phyloP scores from a whole-genome alignment of 2,113 vertebrate species.

The Notechis scutatus region DNA sequence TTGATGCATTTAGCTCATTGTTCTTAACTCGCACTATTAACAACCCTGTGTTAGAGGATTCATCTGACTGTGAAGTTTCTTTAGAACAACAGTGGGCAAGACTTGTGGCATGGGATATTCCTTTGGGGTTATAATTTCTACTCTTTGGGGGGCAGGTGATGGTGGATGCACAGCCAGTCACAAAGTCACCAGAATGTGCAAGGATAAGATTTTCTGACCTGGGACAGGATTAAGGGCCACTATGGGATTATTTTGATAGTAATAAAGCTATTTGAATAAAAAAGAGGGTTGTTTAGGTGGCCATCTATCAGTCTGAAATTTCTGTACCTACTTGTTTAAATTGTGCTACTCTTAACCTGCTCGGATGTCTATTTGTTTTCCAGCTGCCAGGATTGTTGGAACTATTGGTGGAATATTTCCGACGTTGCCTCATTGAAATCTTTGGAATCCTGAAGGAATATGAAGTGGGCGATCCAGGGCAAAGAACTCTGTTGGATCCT shows the following conservation, averaged over 20 bases:
- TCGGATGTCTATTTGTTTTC: conserved; percentile 33
- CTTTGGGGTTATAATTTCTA: not conserved
- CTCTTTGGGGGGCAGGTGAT: not conserved
- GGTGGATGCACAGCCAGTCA: not conserved
- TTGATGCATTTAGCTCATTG: not conserved
- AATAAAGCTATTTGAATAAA: not conserved
- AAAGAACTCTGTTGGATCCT: conserved; percentile 91
- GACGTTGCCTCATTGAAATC: conserved; percentile 97
- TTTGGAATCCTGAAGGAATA: conserved; percentile 97
- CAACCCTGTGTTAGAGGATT: not conserved
- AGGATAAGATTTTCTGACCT: not conserved
- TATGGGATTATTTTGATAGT: not conserved
- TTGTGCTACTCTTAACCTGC: conserved; percentile 38
- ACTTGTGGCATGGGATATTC: not conserved
- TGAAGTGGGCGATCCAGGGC: conserved; percentile 94
- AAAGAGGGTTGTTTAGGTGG: not conserved
- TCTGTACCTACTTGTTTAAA: rapidly evolving
- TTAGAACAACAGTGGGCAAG: not conserved
- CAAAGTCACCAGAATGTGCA: not conserved
- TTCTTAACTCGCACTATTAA: not conserved
- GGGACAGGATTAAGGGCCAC: not conserved
- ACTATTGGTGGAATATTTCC: conserved; percentile 95
- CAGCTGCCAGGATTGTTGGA: conserved; percentile 95
- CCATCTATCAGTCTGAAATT: not conserved
- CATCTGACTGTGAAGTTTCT: not conserved